phyloP scores from a whole-genome alignment of 1,140 invertebrate genomes.

The Theocolax elegans region DNA sequence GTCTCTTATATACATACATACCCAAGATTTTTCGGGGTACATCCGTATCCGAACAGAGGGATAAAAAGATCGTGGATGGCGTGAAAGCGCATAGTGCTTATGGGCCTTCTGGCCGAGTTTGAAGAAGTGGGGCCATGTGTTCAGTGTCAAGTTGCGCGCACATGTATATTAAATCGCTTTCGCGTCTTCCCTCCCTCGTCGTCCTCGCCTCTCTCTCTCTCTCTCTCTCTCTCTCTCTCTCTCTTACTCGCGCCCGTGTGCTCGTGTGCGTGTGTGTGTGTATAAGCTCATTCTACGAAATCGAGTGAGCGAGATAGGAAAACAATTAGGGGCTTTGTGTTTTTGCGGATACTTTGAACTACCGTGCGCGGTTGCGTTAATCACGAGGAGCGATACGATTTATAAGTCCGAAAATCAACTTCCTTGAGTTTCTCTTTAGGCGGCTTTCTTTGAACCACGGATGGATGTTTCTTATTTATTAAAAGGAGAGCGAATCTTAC shows the following conservation, averaged over 20 bases:
- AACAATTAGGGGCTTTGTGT: constrained; percentile 27
- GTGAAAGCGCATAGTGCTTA: not conserved
- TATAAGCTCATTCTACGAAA: constrained; percentile 10
- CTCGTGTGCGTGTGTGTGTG: constrained; percentile 29
- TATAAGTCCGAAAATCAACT: not conserved
- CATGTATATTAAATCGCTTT: not conserved
- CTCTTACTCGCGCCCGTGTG: constrained; percentile 38
- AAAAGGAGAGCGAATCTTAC: too few species aligned
- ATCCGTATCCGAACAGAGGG: not conserved
- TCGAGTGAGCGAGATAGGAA: constrained; percentile 36
- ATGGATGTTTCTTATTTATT: too few species aligned
- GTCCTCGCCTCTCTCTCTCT: not conserved
- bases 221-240: constrained; percentile 9
- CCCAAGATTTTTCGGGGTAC: too few species aligned
- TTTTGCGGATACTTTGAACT: constrained; percentile 21
- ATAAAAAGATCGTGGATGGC: not conserved
- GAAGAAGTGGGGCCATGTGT: constrained; percentile 57
- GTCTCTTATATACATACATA: too few species aligned
- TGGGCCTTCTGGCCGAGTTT: constrained; percentile 49
- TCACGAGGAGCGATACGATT: not conserved
- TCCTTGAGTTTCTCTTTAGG: not conserved
- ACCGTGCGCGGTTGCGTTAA: not conserved
- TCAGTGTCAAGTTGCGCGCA: constrained; percentile 57
- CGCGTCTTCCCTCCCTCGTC: not conserved
- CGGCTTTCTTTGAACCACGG: not conserved